phyloP scores from a whole-genome alignment of 1,140 invertebrate species.

The Drusus annulatus region DNA sequence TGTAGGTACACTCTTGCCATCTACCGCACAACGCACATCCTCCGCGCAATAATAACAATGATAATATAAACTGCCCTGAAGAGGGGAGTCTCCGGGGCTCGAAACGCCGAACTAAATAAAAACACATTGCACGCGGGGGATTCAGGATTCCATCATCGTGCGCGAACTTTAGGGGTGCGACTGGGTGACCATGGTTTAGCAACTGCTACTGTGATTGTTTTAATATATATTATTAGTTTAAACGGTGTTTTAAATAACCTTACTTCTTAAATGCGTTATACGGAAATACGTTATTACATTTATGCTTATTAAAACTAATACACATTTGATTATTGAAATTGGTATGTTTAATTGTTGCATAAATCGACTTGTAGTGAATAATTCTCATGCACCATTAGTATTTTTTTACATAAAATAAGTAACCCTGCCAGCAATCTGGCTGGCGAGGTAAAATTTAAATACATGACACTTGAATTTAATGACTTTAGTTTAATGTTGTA shows the following conservation, averaged over 20 bases:
- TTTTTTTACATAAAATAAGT: too few relatives aligned
- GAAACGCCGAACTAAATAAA: constrained; percentile 46
- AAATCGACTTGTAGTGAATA: too few relatives aligned
- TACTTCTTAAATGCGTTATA: too few relatives aligned
- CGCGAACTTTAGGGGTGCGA: constrained; percentile 12
- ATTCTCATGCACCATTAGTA: too few relatives aligned
- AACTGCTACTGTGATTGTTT: not conserved
- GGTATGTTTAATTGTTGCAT: too few relatives aligned
- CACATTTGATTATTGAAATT: too few relatives aligned
- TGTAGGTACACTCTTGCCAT: not conserved
- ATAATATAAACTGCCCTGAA: constrained; percentile 39
- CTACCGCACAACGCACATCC: constrained; percentile 6
- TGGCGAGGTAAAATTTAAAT: too few relatives aligned
- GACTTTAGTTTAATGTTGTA: too few relatives aligned
- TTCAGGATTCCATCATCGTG: constrained; percentile 42
- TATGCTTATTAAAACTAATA: too few relatives aligned
- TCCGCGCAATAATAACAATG: constrained; percentile 38
- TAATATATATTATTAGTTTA: not conserved
- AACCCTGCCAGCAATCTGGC: too few relatives aligned
- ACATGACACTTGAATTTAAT: too few relatives aligned
- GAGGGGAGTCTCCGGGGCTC: constrained; percentile 31
- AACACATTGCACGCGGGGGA: constrained; percentile 45
- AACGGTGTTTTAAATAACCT: not conserved
- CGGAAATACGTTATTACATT: too few relatives aligned
- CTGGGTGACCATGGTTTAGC: constrained; percentile 3